Evolutionary conservation across 2,888 invertebrate genomes (phyloP).

Genomic region (Perizoma flavofasciatum): DNA sequence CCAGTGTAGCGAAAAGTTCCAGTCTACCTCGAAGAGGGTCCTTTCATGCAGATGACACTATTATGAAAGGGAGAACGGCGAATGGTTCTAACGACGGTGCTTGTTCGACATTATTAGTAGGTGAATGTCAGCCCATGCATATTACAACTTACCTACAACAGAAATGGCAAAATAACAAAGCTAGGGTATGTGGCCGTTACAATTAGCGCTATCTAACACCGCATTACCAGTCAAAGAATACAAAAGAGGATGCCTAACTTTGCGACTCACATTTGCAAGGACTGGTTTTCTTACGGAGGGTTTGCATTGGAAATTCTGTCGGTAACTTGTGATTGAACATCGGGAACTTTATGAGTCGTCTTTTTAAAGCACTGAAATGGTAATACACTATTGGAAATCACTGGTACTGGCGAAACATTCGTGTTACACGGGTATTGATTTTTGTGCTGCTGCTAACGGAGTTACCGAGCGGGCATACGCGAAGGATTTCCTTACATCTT

Average conservation of each 20-base stretch:
- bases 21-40: not conserved
- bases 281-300: constrained; percentile 96
- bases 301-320: constrained; percentile 91
- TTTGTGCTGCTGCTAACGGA: constrained; percentile 57
- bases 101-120: constrained; percentile 39
- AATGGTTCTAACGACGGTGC: constrained; percentile 38
- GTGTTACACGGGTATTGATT: constrained; percentile 70
- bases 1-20: constrained; percentile 2
- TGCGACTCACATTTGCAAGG: constrained; percentile 95
- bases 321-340: constrained; percentile 85
- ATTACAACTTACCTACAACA: constrained; percentile 52
- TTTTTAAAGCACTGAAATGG: constrained; percentile 67
- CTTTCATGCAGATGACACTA: constrained; percentile 9
- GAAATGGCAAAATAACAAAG: constrained; percentile 75
- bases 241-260: constrained; percentile 51
- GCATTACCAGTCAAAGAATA: constrained; percentile 52
- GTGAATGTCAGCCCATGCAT: constrained; percentile 69
- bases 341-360: constrained; percentile 58
- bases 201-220: constrained; percentile 73
- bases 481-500: constrained; percentile 44
- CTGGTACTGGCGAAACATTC: constrained; percentile 58
- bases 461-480: constrained; percentile 41
- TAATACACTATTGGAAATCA: constrained; percentile 70
- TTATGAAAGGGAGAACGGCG: constrained; percentile 22
- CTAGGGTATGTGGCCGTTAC: constrained; percentile 61